A percentile compares a stretch with the other conserved stretches of the same genome.
Evolutionary conservation across 2,797 vertebrate species (phyloP).

Genomic region (Enteromius radiatus): DNA sequence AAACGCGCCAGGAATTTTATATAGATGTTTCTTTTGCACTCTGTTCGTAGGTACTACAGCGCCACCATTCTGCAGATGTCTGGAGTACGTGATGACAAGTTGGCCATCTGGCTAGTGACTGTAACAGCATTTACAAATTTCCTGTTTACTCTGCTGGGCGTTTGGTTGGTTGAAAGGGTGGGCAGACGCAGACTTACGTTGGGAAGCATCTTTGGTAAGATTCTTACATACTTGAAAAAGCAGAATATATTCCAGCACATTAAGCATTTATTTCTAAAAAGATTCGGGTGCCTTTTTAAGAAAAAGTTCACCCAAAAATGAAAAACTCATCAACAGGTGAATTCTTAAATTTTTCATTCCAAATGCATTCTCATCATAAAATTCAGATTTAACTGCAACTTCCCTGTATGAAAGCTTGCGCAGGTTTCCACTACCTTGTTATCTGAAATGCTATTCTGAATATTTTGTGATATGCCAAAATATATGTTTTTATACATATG

Average conservation of each 20-base stretch:
- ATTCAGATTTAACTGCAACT: neutral
- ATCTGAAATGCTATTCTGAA: neutral
- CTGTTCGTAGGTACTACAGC: conserved; percentile 90
- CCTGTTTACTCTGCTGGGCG: conserved; percentile 92
- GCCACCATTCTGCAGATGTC: conserved; percentile 99
- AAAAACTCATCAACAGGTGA: too few relatives aligned
- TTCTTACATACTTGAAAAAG: neutral
- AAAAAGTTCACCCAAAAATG: too few relatives aligned
- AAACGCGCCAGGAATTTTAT: neutral
- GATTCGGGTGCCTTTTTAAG: neutral
- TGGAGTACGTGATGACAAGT: conserved; percentile 89
- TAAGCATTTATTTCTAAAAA: neutral
- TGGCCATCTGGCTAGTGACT: conserved; percentile 95
- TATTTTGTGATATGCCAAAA: neutral
- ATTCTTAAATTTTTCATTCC: too few relatives aligned
- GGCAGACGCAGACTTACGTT: conserved; percentile 93
- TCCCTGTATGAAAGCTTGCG: neutral
- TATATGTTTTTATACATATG: neutral
- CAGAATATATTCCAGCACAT: neutral
- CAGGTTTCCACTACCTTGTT: neutral
- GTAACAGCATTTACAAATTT: conserved; percentile 95
- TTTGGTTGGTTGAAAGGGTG: conserved; percentile 95
- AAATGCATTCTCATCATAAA: too few relatives aligned
- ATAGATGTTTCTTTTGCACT: conserved; percentile 16
- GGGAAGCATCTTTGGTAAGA: conserved; percentile 88